Base-by-base conservation (phyloP, 2,113 vertebrate species). In the Saguinus midas region DNA sequence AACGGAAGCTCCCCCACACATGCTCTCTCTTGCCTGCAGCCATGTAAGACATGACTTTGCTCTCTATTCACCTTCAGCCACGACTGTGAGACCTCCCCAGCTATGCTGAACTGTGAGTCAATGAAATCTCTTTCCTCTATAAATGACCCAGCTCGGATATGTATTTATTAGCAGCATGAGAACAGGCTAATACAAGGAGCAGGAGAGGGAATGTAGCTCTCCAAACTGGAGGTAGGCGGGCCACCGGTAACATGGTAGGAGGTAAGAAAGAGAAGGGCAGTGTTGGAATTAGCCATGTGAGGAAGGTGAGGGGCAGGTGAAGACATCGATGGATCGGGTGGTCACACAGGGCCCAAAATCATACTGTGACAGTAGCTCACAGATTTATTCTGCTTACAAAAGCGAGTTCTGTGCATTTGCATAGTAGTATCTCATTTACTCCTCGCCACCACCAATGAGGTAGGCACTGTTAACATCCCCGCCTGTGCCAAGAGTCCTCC, bases 271-370 rank as follows among this genome's bases (percentile, higher is more conserved):
- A 73, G 84, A 58, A 32, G 1, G 11, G n/a, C 29, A 35, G 29
- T 13, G 29, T 58, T 83, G 21, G 48, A 58, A 1, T 2, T 32
- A 13, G 52, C 37, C 37, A 48, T 0, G 2, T 1, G 40, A 3
- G 25, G 73, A 27, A n/a, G 21, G 35, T 25, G 1, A 80, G n/a
- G 27, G 43, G 40, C 9, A 58, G 80, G 50, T 16, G 50, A 64
- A 25, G 48, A 68, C 18, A 23, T 23, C 8, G 21, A 58, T 58
- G 57, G 57, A 18, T 20, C 6, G 5, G 64, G 32, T 25, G 37
- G 80, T 48, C 72, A 29, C 76, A 40, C 10, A 6, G 32, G 66
- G 45, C 29, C 55, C 57, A 1, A 25, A 3, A 20, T 1, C 35
- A 11, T 37, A 58, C 0, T 9, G 50, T 43, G 48, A 55, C 70